phyloP scores from a whole-genome alignment of 2,797 vertebrate genomes.

The Hozukius guyotensis region DNA sequence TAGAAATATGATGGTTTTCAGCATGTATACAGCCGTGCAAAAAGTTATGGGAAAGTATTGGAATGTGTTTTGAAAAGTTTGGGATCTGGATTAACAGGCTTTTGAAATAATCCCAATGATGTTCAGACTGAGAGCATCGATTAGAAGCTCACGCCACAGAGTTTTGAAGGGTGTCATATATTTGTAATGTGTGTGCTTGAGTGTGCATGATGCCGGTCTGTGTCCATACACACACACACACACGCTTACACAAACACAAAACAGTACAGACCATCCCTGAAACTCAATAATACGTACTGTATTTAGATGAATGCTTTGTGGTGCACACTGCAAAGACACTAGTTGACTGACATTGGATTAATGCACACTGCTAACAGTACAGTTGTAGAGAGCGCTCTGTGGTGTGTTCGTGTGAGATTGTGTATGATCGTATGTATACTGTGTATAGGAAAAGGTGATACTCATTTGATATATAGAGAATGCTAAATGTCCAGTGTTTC shows the following conservation, averaged over 20 bases:
- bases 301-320: constrained; percentile 30
- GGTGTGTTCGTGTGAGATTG: constrained; percentile 62
- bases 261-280: constrained; percentile 42
- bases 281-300: constrained; percentile 46
- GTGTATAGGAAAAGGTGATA: constrained; percentile 72
- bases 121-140: constrained; percentile 46
- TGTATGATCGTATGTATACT: constrained; percentile 62
- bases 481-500: constrained; percentile 93
- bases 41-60: constrained; percentile 31
- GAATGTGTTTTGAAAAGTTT: constrained; percentile 54
- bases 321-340: constrained; percentile 54
- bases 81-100: constrained; percentile 5
- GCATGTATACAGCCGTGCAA: constrained; percentile 28
- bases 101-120: constrained; percentile 45
- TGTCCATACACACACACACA: constrained; percentile 38
- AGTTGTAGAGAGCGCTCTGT: constrained; percentile 45
- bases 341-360: constrained; percentile 53
- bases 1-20: constrained; percentile 6
- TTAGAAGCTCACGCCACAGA: constrained; percentile 65
- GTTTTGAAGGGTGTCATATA: constrained; percentile 72
- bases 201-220: constrained; percentile 39
- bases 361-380: constrained; percentile 45
- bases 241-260: constrained; percentile 35
- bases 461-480: constrained; percentile 69
- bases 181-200: constrained; percentile 48